These are phyloP conservation scores for Rana temporaria DNA, from an alignment of 2,113 vertebrate species.

Conservation along the genomic window DNA sequence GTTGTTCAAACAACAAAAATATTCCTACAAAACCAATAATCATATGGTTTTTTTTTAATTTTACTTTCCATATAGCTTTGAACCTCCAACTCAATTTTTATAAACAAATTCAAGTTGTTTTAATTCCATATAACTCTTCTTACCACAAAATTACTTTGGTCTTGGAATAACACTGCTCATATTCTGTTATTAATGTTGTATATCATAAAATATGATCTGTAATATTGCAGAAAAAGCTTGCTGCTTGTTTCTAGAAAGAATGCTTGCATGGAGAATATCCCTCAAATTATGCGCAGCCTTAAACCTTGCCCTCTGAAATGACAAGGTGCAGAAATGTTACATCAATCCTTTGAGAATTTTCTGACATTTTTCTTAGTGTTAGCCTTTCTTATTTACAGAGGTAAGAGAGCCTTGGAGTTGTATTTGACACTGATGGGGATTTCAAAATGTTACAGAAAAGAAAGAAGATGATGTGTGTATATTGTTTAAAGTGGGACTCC, in stretches of 20 bases:
- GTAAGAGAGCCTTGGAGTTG: constrained; percentile 67
- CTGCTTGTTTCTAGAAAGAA: constrained; percentile 60
- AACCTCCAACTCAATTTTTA: constrained; percentile 26
- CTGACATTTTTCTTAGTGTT: constrained; percentile 68
- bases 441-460: constrained; percentile 64
- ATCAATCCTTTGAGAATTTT: constrained; percentile 72
- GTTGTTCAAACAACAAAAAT: too few species aligned
- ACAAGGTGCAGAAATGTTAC: constrained; percentile 72
- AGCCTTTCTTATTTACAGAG: constrained; percentile 73
- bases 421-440: constrained; percentile 75
- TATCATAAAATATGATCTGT: constrained; percentile 65
- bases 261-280: constrained; percentile 62
- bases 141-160: constrained; percentile 61
- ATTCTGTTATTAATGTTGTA: constrained; percentile 60
- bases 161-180: constrained; percentile 65
- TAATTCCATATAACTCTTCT: constrained; percentile 62
- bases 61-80: too few species aligned
- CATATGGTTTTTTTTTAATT: too few species aligned
- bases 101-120: constrained; percentile 61
- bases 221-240: constrained; percentile 68
- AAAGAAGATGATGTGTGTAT: constrained; percentile 59
- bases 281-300: constrained; percentile 66
- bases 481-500: constrained; percentile 68
- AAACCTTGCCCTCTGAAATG: constrained; percentile 64
- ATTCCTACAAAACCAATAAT: too few species aligned